A percentile compares a stretch with the other conserved stretches of the same genome.
These are phyloP conservation scores for Brachionus koreanus DNA, from an alignment of 1,140 invertebrate genomes.

Conservation along the genomic window DNA sequence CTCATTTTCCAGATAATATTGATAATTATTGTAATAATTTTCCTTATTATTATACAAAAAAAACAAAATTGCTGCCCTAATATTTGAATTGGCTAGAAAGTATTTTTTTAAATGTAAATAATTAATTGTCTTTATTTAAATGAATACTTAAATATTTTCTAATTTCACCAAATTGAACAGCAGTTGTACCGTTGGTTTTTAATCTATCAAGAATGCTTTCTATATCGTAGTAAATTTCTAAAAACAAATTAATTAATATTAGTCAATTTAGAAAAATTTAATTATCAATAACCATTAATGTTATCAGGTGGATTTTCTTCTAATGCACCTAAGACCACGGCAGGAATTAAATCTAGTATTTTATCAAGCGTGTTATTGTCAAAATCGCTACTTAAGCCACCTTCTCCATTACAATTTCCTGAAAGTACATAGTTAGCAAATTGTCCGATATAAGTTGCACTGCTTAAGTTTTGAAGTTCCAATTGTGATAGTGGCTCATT, in stretches of 20 bases:
- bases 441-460: constrained; percentile 12
- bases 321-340: neutral
- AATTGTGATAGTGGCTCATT: neutral
- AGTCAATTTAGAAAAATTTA: neutral
- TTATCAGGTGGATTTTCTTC: constrained; percentile 29
- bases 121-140: neutral
- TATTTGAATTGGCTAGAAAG: neutral
- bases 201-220: neutral
- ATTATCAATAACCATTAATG: neutral
- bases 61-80: neutral
- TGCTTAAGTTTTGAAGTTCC: neutral
- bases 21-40: neutral
- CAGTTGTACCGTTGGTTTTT: neutral
- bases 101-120: neutral
- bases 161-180: neutral
- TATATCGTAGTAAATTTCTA: constrained; percentile 16
- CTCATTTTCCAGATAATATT: constrained; percentile 2
- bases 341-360: neutral
- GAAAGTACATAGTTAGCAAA: neutral
- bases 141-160: neutral
- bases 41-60: constrained; percentile 17
- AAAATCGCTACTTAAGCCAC: neutral
- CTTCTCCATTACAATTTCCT: constrained; percentile 10
- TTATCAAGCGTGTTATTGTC: neutral
- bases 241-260: neutral